Evolutionary conservation across 2,888 invertebrate species (phyloP), one percentile per base, ranked within the genome.

Genomic region (Drosophila acutilabella): DNA sequence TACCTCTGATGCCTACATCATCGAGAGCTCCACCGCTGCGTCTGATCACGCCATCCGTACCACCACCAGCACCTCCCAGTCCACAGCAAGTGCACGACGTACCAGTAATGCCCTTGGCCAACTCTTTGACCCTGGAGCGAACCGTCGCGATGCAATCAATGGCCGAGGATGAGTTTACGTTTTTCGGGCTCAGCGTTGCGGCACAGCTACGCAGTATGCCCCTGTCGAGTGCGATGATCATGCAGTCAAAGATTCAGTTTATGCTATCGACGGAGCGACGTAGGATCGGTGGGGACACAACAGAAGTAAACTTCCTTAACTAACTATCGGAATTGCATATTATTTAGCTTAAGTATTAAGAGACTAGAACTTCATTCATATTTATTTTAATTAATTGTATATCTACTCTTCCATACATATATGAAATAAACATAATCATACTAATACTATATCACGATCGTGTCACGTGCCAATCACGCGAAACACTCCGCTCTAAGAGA

Each of bases 191-290:
- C 3, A 87, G 84, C 38, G 79, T 84, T 10, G 79, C 71, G 3
- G 87, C 87, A 1, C 89, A 84, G 36, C 61, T 88, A 2, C 75
- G 84, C 4, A 69, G 51, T 40, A 83, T 84, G 87, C 89, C 84
- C 0, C 53, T 84, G 4, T 59, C 69, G 23, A 76, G 66, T 65
- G 87, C 84, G 0, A 72, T 89, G 85, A 48, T 70, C 5, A 85
- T 83, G 79, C 88, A 89, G 14, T 78, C 82, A 0, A 88, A 71
- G n/a, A 88, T 83, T 11, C 82, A 83, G 45, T 65, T 67, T 16
- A 69, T 88, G 65, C 59, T 83, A 1, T 78, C 82, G 0, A 68
- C 64, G 41, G 82, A 83, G 40, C 85, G 82, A n/a, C 86, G 82
- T 11, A 66, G 23, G 38, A 71, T 87, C 8, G 41, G 23, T 4